A percentile compares a stretch with the other conserved stretches of the same genome.
Evolutionary conservation across 2,113 vertebrate species (phyloP).

Genomic region (Himantopus leucocephalus): DNA sequence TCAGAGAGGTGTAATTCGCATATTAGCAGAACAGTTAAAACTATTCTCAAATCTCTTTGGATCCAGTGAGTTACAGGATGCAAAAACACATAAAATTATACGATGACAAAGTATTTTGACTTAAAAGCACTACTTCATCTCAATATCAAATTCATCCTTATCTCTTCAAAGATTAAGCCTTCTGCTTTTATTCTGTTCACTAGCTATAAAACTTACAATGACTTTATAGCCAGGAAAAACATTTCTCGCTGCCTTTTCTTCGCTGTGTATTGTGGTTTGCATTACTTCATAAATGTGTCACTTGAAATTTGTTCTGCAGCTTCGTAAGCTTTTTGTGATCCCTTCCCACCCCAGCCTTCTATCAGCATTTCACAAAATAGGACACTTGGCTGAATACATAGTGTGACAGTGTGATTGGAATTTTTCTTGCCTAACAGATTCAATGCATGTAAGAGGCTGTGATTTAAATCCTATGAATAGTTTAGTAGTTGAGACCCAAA

Average conservation of each 20-base stretch:
- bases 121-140: neutral
- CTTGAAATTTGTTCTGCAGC: neutral
- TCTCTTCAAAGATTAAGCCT: neutral
- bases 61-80: neutral
- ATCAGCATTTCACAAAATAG: neutral
- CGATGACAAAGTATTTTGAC: neutral
- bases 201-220: neutral
- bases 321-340: neutral
- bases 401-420: neutral
- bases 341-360: neutral
- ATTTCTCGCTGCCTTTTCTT: neutral
- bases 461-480: neutral
- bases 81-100: neutral
- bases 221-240: neutral
- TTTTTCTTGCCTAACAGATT: neutral
- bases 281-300: neutral
- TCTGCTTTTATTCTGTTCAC: neutral
- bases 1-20: neutral
- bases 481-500: neutral
- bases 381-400: neutral
- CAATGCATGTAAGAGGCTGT: neutral
- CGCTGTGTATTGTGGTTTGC: neutral
- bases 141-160: neutral
- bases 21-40: neutral
- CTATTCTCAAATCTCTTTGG: neutral